These are phyloP conservation scores for Microcebus ravelobensis DNA, from an alignment of 2,113 vertebrate genomes.

Conservation along the genomic window DNA sequence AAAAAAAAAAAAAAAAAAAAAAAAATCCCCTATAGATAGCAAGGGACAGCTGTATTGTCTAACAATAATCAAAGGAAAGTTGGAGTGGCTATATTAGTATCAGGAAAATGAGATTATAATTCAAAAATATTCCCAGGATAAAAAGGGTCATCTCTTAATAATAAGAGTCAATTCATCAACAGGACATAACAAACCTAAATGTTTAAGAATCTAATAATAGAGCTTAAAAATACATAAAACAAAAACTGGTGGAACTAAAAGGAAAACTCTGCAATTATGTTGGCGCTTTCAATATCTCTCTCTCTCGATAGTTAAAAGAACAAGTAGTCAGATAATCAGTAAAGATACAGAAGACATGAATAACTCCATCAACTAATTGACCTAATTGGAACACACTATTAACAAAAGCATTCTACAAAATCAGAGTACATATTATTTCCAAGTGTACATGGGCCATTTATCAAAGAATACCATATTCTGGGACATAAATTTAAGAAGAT, in stretches of 20 bases:
- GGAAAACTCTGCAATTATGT: no score
- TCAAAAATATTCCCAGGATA: neutral
- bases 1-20: no score
- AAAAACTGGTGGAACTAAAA: neutral
- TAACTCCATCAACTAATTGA: no score
- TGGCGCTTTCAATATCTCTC: neutral
- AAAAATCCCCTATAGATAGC: neutral
- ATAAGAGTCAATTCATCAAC: neutral
- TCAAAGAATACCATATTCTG: neutral
- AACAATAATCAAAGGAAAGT: neutral
- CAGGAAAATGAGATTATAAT: neutral
- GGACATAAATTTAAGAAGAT: neutral
- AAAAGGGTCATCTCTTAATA: neutral
- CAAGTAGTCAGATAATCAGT: neutral
- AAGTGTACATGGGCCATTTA: neutral
- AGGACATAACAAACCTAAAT: neutral
- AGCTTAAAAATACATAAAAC: neutral
- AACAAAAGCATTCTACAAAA: neutral
- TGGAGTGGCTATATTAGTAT: no score
- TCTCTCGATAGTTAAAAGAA: neutral
- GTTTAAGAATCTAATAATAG: neutral
- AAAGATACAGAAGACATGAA: neutral
- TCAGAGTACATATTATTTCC: neutral
- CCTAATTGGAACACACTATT: neutral
- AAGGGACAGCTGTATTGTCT: neutral